A percentile compares a stretch with the other conserved stretches of the same genome.
Evolutionary conservation across 1,140 invertebrate genomes (phyloP).

Genomic region (Drosophila lacteicornis): DNA sequence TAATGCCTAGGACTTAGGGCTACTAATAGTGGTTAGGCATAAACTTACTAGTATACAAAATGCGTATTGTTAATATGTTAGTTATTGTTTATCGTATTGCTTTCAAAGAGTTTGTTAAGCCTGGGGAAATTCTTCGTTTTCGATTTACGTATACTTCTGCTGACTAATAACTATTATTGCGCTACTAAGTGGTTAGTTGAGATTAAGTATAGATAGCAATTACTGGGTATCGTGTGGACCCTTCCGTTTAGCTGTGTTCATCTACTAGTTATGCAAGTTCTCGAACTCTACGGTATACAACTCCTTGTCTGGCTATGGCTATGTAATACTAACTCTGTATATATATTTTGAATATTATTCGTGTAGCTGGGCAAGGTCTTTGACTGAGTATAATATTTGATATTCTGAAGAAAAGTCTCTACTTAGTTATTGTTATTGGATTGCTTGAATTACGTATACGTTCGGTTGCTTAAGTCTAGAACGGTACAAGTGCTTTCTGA

Average conservation of each 20-base stretch:
- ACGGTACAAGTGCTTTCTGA: conserved; percentile 73
- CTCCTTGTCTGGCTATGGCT: conserved; percentile 24
- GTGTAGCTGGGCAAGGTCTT: conserved; percentile 14
- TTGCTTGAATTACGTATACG: conserved; percentile 55
- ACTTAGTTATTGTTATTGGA: conserved; percentile 26
- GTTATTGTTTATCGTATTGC: conserved; percentile 76
- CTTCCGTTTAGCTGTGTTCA: conserved; percentile 32
- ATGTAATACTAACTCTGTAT: conserved; percentile 11
- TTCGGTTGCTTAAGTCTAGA: conserved; percentile 39
- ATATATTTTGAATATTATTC: background rate
- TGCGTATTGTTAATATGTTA: conserved; percentile 26
- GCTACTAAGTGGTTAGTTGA: conserved; percentile 21
- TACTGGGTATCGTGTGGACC: conserved; percentile 35
- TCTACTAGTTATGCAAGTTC: conserved; percentile 20
- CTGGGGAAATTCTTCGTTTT: conserved; percentile 64
- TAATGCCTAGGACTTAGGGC: conserved; percentile 55
- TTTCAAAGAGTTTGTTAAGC: conserved; percentile 35
- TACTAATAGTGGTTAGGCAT: conserved; percentile 58
- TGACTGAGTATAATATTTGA: background rate
- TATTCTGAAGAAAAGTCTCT: conserved; percentile 3
- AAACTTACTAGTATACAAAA: conserved; percentile 54
- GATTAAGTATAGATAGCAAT: conserved; percentile 9
- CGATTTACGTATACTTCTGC: conserved; percentile 71
- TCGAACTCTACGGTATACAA: conserved; percentile 19
- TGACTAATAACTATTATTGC: conserved; percentile 27